Conservation (phyloP, 2,888 invertebrate genomes). For the Caenorhabditis plicata region DNA sequence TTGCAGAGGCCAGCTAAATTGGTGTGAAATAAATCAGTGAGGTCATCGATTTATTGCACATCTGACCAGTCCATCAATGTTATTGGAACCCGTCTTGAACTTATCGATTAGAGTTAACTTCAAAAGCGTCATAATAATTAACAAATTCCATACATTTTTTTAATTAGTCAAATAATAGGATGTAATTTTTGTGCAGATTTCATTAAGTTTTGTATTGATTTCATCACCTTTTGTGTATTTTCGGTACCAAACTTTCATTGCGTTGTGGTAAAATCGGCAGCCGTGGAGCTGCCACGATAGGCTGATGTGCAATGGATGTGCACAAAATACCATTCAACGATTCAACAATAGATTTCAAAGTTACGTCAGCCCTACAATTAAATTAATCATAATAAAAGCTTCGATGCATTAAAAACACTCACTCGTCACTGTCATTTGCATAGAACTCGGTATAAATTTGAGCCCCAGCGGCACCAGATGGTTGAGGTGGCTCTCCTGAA, state of each 20-base stretch:
- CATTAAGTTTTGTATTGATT: neutral
- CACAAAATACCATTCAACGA: conserved; percentile 92
- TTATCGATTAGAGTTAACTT: no score
- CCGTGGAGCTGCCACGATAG: conserved; percentile 14
- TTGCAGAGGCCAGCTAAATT: no score
- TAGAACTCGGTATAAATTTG: conserved; percentile 92
- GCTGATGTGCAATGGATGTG: conserved; percentile 85
- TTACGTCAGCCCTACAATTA: conserved; percentile 75
- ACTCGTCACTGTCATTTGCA: conserved; percentile 15
- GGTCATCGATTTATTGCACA: no score
- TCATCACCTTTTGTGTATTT: conserved; percentile 1
- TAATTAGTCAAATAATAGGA: no score
- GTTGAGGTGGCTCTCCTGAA: no score
- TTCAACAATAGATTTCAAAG: conserved; percentile 84
- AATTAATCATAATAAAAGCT: conserved; percentile 3
- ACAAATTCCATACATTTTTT: no score
- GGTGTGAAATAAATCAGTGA: no score
- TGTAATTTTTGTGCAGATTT: no score
- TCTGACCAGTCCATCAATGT: no score
- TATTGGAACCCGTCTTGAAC: no score
- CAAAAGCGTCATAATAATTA: no score
- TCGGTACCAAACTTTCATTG: neutral
- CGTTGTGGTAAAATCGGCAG: conserved; percentile 9
- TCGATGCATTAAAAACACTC: neutral
- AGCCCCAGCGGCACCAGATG: conserved; percentile 86